Evolutionary conservation across 1,140 invertebrate species (phyloP).

Genomic region (Ditylenchus dipsaci): DNA sequence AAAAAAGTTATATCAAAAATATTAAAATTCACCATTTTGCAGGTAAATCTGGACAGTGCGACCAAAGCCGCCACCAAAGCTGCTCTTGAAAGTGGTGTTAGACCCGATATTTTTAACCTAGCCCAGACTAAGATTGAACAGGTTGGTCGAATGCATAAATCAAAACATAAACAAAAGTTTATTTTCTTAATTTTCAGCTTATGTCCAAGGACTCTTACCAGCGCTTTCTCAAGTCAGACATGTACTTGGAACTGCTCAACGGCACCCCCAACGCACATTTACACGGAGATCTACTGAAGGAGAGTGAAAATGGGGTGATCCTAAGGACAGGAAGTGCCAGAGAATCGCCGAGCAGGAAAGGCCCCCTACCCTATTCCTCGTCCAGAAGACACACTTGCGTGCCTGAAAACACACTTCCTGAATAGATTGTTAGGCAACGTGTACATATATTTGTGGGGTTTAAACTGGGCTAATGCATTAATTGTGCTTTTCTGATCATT

Average conservation of each 20-base stretch:
- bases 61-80: slow-evolving; percentile 37
- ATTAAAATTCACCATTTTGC: slow-evolving; percentile 22
- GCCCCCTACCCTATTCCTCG: background rate
- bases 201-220: slow-evolving; percentile 46
- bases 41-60: slow-evolving; percentile 42
- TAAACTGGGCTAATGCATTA: too few relatives aligned
- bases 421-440: too few relatives aligned
- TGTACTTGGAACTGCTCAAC: slow-evolving; percentile 21
- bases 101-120: slow-evolving; percentile 37
- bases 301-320: background rate
- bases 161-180: too few relatives aligned
- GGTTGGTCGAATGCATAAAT: too few relatives aligned
- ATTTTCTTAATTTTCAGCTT: slow-evolving; percentile 5
- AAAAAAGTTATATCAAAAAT: too few relatives aligned
- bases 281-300: background rate
- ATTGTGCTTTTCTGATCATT: too few relatives aligned
- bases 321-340: background rate
- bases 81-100: slow-evolving; percentile 25
- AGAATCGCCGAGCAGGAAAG: background rate
- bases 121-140: slow-evolving; percentile 39
- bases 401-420: background rate
- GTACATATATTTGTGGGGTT: too few relatives aligned
- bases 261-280: background rate
- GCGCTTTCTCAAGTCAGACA: slow-evolving; percentile 39
- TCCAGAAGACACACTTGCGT: background rate